Conservation (phyloP, 2,113 vertebrate genomes). For the Macroglossus sobrinus region DNA sequence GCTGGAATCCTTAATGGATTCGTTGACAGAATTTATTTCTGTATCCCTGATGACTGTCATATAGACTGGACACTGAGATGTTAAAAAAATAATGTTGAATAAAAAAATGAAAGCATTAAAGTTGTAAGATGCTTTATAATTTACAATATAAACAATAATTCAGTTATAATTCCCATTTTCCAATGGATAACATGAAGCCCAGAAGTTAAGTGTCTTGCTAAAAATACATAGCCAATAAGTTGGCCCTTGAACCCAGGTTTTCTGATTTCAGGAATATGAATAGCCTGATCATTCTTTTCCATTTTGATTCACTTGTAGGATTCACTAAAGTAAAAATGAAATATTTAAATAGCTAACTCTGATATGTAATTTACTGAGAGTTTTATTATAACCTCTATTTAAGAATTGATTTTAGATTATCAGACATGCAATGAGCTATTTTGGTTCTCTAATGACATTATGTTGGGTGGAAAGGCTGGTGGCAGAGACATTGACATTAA, state of each 20-base stretch:
- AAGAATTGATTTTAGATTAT: slow-evolving; percentile 59
- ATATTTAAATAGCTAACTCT: slow-evolving; percentile 41
- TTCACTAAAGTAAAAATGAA: slow-evolving; percentile 29
- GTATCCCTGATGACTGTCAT: neutral
- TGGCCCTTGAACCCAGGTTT: neutral
- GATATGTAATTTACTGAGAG: slow-evolving; percentile 32
- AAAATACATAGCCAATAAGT: neutral
- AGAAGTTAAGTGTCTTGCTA: neutral
- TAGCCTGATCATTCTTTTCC: neutral
- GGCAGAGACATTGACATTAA: slow-evolving; percentile 43
- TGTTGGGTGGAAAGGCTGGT: neutral
- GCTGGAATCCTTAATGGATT: neutral
- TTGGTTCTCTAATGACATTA: slow-evolving; percentile 54
- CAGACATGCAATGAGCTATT: slow-evolving; percentile 43
- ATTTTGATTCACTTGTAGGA: neutral
- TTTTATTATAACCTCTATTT: slow-evolving; percentile 25
- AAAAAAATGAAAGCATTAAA: neutral
- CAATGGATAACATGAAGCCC: neutral
- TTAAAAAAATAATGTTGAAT: neutral
- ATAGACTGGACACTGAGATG: neutral
- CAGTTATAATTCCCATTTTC: neutral
- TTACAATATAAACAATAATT: neutral
- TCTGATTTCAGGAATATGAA: neutral
- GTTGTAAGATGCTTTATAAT: neutral
- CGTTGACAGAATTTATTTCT: neutral